phyloP scores from a whole-genome alignment of 2,113 vertebrate genomes.

The Charina bottae region DNA sequence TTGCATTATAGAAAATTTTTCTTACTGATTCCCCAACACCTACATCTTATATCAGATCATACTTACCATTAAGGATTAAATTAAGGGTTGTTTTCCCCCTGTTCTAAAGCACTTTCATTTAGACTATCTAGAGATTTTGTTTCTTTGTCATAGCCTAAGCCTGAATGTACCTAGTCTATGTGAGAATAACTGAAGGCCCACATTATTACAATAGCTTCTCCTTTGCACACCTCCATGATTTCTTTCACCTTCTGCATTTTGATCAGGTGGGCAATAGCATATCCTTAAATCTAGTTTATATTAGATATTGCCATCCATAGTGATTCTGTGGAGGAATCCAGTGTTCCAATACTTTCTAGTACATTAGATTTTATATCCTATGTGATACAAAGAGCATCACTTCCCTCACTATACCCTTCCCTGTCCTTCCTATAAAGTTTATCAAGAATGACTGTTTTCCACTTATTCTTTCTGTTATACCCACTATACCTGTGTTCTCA shows the following conservation, averaged over 20 bases:
- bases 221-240: neutral
- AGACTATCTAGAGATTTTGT: neutral
- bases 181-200: neutral
- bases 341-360: conserved; percentile 3
- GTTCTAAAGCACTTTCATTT: neutral
- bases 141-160: neutral
- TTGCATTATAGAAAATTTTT: neutral
- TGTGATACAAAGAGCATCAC: neutral
- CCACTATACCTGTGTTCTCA: neutral
- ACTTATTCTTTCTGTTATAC: conserved; percentile 1
- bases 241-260: conserved; percentile 3
- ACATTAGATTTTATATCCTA: conserved; percentile 1
- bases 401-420: neutral
- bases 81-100: neutral
- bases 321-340: neutral
- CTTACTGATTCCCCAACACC: neutral
- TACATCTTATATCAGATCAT: neutral
- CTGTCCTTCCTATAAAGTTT: conserved; percentile 1
- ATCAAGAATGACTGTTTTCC: neutral
- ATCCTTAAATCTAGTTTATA: conserved; percentile 5
- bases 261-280: conserved; percentile 1
- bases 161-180: neutral
- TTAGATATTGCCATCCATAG: conserved; percentile 1
- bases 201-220: neutral
- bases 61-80: neutral